Evolutionary conservation across 2,888 invertebrate genomes (phyloP), one percentile per base, ranked within the genome.

Genomic region (Barypeithes pellucidus): DNA sequence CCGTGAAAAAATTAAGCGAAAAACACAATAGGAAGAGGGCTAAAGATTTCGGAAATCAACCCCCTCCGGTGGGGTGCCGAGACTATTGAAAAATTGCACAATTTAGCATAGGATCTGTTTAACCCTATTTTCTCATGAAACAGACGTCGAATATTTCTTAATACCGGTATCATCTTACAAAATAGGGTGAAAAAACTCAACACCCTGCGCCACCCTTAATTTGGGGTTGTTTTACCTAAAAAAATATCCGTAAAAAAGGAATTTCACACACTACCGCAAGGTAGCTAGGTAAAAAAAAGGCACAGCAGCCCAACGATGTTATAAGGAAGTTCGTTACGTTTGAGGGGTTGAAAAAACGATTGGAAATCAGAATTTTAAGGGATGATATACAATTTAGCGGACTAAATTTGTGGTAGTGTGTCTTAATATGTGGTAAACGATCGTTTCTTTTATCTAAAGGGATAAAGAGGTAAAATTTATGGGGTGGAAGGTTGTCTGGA

Each of bases 151-250:
- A 80, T 11, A 82, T 81, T 82, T 80, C 79, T 79, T 85, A 85
- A 85, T 85, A 84, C 82, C 76, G 82, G 81, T 85, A 85, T 85
- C 85, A 83, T 82, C 83, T 85, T 85, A 82, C 85, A 81, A 79
- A 82, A 79, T 73, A 75, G 76, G 76, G 77, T 79, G 70, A 78
- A 78, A 81, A 81, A 81, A 65, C 54, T 69, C 75, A 72, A 67
- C 73, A 75, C 77, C 76, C 75, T 75, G 70, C 73, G 62, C 69
- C 67, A 65, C 65, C 70, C 36, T 59, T 50, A 41, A 62, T 74
- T 70, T 79, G 79, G 82, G 82, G 81, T 80, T 80, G 80, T 79
- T 78, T 77, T 79, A 77, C 79, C 79, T 61, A 60, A 71, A 78
- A 78, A 80, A 82, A 81, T 80, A 79, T 78, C 80, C 82, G 81